Evolutionary conservation across 2,113 vertebrate genomes (phyloP).

Genomic region (Catharus minimus): DNA sequence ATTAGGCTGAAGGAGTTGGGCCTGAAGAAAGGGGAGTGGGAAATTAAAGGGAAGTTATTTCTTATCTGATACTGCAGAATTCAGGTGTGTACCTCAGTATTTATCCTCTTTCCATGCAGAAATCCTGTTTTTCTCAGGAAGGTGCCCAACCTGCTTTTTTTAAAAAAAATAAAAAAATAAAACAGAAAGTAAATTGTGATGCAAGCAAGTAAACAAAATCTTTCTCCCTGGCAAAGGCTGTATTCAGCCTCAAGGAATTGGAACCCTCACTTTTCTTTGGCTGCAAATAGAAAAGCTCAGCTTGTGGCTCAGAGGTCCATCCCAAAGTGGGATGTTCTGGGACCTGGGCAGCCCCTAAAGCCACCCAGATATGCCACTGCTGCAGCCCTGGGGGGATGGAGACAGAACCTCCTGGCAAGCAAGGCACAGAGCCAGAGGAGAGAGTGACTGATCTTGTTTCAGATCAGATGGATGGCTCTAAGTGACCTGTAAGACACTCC

Average conservation of each 20-base stretch:
- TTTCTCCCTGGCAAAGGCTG: not conserved
- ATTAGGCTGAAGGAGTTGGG: not conserved
- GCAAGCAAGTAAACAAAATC: not conserved
- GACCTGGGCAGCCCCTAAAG: not conserved
- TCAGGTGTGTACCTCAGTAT: not conserved
- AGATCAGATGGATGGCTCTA: slow-evolving; percentile 76
- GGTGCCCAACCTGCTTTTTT: not conserved
- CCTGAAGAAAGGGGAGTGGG: not conserved
- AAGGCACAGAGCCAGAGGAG: slow-evolving; percentile 29
- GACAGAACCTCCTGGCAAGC: not conserved
- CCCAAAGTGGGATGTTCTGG: not conserved
- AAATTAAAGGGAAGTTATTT: not conserved
- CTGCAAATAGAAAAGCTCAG: not conserved
- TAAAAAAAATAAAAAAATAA: not conserved
- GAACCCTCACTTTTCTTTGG: not conserved
- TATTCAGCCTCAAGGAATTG: not conserved
- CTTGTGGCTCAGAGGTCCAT: not conserved
- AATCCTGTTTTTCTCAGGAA: not conserved
- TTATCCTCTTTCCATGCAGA: not conserved
- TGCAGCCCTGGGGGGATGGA: slow-evolving; percentile 1
- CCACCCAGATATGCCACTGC: not conserved
- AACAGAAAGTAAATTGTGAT: not conserved
- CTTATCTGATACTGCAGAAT: not conserved
- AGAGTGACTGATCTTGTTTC: slow-evolving; percentile 71
- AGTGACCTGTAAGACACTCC: slow-evolving; percentile 76